These are phyloP conservation scores for Rhynchonycteris naso DNA, from an alignment of 2,797 vertebrate genomes.

Conservation along the genomic window DNA sequence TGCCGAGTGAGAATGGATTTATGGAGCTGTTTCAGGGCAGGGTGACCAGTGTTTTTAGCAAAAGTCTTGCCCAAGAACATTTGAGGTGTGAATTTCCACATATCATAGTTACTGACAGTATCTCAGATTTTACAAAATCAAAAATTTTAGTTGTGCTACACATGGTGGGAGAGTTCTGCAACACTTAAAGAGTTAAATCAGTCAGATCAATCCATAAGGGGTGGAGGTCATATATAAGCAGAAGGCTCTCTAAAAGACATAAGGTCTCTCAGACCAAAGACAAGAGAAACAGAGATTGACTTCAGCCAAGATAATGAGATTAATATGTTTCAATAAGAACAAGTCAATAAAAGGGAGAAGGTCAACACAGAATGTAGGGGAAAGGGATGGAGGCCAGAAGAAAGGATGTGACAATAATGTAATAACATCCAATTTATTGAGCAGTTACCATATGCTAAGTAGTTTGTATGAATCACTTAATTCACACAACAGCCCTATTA, in stretches of 20 bases:
- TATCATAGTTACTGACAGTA: conserved; percentile 48
- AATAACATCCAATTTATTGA: conserved; percentile 8
- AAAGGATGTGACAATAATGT: background rate
- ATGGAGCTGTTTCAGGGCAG: conserved; percentile 44
- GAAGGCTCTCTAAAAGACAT: conserved; percentile 3
- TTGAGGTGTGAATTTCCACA: conserved; percentile 54
- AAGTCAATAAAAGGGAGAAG: background rate
- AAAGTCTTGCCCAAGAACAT: conserved; percentile 50
- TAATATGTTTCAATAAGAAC: conserved; percentile 16
- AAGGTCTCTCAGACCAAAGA: background rate
- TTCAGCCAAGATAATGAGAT: background rate
- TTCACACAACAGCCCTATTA: background rate
- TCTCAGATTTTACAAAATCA: conserved; percentile 19
- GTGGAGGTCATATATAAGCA: background rate
- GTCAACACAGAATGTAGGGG: background rate
- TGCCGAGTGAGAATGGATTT: conserved; percentile 56
- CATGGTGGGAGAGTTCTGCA: background rate
- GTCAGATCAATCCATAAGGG: background rate
- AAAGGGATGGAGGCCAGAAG: background rate
- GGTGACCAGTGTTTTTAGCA: background rate
- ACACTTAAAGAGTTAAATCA: conserved; percentile 54
- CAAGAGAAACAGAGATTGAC: background rate
- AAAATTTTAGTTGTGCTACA: background rate
- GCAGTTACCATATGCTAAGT: conserved; percentile 10
- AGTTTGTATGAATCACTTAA: conserved; percentile 32